Base-by-base conservation (phyloP, 2,797 vertebrate genomes). In the Euphonia xanthogaster region DNA sequence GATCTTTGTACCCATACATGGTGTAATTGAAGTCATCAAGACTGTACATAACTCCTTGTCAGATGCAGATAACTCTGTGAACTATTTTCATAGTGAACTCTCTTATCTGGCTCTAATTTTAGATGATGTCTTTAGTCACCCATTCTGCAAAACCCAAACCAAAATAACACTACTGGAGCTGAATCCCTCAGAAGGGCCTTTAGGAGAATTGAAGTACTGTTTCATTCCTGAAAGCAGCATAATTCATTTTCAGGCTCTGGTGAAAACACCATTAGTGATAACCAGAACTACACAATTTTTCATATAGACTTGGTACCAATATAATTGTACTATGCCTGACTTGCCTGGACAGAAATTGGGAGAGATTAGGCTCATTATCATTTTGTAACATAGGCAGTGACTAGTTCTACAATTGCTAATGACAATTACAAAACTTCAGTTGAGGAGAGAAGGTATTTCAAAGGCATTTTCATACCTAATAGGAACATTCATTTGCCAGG, bases 1-100 rank as follows among this genome's bases (percentile, higher is more conserved):
- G 75, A 50, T 81, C 44, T 86, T 74, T 86, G 8, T 85, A 47
- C 71, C 14, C 50, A 61, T 87, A 71, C 24, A 35, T 63, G 23
- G 23, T 80, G 53, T 74, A 93, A 90, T 47, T 73, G 88, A 96
- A 96, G 58, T 50, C 62, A 94, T 87, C 73, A 54, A 57, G 54
- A 54, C n/a, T 74, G 86, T 66, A 86, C 44, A 20, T 48, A 79
- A 75, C 12, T 6, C 65, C 61, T 68, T 58, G 24, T 28, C 66
- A 70, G 58, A 51, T 60, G 23, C 7, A 79, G 63, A 57, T 1
- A 3, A 71, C 57, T 35, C 31, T 24, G 6, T 60, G 50, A 57
- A 67, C 28, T 61, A 13, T 70, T 75, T 81, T 68, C 42, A 13
- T 22, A 2, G 1, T 30, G 39, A 90, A 88, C 24, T 55, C 22